Evolutionary conservation across 2,113 vertebrate species (phyloP).

Genomic region (Paradoxurus hermaphroditus): DNA sequence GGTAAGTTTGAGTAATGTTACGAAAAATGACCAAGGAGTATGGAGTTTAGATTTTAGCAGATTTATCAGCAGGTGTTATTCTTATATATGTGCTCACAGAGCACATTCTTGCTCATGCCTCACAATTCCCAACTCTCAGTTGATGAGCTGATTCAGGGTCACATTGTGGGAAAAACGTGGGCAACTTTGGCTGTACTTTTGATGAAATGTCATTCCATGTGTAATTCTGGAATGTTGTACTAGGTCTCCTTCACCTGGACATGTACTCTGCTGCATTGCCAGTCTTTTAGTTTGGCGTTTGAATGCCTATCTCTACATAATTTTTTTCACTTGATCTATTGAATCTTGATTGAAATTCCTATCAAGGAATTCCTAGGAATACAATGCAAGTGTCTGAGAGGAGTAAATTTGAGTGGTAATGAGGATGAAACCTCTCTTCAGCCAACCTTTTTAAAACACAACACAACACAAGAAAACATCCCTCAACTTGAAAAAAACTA

Average conservation of each 20-base stretch:
- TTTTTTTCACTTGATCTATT: not conserved
- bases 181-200: not conserved
- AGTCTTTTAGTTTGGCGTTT: not conserved
- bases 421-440: not conserved
- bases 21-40: not conserved
- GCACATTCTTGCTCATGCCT: not conserved
- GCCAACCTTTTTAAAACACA: not conserved
- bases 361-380: not conserved
- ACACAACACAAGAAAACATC: not conserved
- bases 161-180: not conserved
- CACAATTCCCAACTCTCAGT: not conserved
- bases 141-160: not conserved
- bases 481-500: not conserved
- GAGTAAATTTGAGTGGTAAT: not conserved
- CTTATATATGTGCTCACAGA: not conserved
- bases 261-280: no score
- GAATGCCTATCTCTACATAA: not conserved
- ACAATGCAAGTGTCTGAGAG: not conserved
- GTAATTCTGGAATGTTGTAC: not conserved
- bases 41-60: not conserved
- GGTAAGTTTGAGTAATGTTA: not conserved
- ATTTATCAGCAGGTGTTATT: not conserved
- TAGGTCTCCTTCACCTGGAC: not conserved
- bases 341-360: not conserved
- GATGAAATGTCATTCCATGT: not conserved